These are phyloP conservation scores for Marasmarcha lunaedactyla DNA, from an alignment of 2,888 invertebrate genomes.

Conservation along the genomic window DNA sequence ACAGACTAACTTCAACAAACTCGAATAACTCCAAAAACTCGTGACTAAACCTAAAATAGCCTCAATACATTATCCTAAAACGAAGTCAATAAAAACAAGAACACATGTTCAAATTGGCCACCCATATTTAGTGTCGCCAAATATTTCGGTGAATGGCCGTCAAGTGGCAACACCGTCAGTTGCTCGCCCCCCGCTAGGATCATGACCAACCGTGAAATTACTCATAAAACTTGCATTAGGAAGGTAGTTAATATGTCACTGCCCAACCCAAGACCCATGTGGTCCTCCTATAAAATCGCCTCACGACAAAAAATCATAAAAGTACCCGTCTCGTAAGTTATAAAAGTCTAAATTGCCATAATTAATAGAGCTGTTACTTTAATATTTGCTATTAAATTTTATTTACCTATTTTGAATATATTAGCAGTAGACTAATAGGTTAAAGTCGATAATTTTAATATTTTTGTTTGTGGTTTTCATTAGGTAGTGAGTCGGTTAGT, in stretches of 20 bases:
- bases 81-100: too few relatives aligned
- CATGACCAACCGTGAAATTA: constrained; percentile 60
- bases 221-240: constrained; percentile 63
- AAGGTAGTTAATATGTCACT: constrained; percentile 37
- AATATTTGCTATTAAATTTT: constrained; percentile 30
- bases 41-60: too few relatives aligned
- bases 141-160: constrained; percentile 7
- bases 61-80: too few relatives aligned
- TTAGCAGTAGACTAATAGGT: neutral
- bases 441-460: neutral
- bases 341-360: constrained; percentile 46
- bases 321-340: constrained; percentile 21
- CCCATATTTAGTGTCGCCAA: neutral
- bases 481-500: neutral
- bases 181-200: constrained; percentile 20
- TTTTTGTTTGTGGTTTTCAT: neutral
- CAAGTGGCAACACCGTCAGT: constrained; percentile 13
- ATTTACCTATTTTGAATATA: constrained; percentile 17
- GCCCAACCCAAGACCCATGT: constrained; percentile 41
- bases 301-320: constrained; percentile 31
- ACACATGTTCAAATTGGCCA: neutral
- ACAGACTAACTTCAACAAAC: too few relatives aligned
- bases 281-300: constrained; percentile 45
- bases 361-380: constrained; percentile 39
- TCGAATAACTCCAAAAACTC: too few relatives aligned